Evolutionary conservation across 2,113 vertebrate species (phyloP).

Genomic region (Ptychochromis oligacanthus): DNA sequence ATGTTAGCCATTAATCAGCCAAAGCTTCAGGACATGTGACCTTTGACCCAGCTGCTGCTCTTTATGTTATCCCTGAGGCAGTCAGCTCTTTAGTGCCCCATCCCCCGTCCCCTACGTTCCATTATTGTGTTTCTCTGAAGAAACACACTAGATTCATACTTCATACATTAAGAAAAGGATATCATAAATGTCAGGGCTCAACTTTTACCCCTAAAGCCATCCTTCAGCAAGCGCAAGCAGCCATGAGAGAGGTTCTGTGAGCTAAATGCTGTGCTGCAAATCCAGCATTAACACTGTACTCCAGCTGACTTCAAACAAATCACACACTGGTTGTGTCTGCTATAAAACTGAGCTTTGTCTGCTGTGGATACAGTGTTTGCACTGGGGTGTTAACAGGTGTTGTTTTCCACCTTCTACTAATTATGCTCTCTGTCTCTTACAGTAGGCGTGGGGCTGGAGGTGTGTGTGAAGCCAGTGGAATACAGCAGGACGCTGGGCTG

Average conservation of each 20-base stretch:
- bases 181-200: neutral
- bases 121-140: neutral
- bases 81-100: neutral
- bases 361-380: too few relatives aligned
- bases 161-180: neutral
- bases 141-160: neutral
- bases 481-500: too few relatives aligned
- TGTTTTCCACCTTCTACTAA: too few relatives aligned
- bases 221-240: neutral
- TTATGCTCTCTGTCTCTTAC: too few relatives aligned
- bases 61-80: slow-evolving; percentile 2
- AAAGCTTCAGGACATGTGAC: neutral
- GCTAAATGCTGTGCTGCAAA: neutral
- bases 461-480: too few relatives aligned
- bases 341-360: too few relatives aligned
- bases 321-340: too few relatives aligned
- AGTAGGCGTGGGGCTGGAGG: too few relatives aligned
- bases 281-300: neutral
- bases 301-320: neutral
- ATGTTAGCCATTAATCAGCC: neutral
- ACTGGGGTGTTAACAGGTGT: too few relatives aligned
- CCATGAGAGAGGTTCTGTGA: neutral
- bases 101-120: neutral
- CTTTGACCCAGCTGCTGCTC: slow-evolving; percentile 32
- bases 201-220: neutral